Evolutionary conservation across 1,140 invertebrate species (phyloP), one percentile per base, ranked within the genome.

Genomic region (Panulirus ornatus): DNA sequence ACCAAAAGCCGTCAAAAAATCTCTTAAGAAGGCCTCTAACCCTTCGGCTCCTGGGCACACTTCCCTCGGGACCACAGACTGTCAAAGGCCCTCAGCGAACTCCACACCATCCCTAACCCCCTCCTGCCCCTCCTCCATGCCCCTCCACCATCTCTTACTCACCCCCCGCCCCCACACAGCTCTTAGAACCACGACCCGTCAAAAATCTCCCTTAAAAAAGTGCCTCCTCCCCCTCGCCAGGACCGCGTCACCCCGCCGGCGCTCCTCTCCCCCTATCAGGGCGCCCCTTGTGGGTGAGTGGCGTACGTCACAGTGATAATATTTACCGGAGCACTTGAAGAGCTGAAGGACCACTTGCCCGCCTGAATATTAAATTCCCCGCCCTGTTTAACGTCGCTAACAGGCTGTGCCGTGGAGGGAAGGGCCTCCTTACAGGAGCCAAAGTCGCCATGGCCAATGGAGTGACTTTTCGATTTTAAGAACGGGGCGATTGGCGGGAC

Each of bases 311-410:
- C 86, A 88, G 86, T 88, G 86, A 88, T 88, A 88, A 88, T 88
- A 88, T 88, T 88, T 88, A 82, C 86, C 86, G 63, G 86, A 51
- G 40, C 86, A 88, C 86, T 88, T 88, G 76, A 88, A 71, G 78
- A 54, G 54, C 86, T 88, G 86, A 88, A 88, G 86, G 78, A 82
- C 86, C 86, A 82, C 86, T 88, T 88, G 86, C 76, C 86, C 58
- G 86, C 86, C 78, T 88, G 86, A 88, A 88, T 88, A 88, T 88
- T 88, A 88, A 88, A 88, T 88, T 88, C 86, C 86, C 86, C 78
- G 66, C 78, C 86, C 86, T 88, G 86, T 88, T 88, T 88, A 88
- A 88, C 86, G 86, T 88, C 78, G 76, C 86, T 88, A 88, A 88
- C 86, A 88, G 86, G 54, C 86, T 70, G 78, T 81, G 63, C 58